Conservation (phyloP, 2,797 vertebrate species). For the Pipistrellus nathusii region DNA sequence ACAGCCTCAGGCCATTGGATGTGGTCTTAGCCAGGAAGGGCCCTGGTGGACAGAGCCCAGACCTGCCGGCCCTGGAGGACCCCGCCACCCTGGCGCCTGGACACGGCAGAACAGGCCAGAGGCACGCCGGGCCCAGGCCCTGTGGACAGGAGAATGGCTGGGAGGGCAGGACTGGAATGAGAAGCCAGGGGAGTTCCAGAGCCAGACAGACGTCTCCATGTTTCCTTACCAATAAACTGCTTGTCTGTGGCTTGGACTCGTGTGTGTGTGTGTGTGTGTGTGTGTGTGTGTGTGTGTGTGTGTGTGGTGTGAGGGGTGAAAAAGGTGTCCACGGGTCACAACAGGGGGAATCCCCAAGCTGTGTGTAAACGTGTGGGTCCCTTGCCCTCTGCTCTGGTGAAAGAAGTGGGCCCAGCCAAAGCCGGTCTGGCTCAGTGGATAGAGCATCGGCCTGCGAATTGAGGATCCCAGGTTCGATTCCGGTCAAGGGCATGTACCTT, state of each 20-base stretch:
- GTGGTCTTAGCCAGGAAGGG: not conserved
- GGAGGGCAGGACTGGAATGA: not conserved
- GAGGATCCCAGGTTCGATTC: too few species aligned
- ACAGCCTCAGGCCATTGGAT: not conserved
- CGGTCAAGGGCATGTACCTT: too few species aligned
- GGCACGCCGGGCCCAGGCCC: not conserved
- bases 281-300: not conserved
- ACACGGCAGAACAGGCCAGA: not conserved
- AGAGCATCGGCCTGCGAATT: too few species aligned
- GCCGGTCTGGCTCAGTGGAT: too few species aligned
- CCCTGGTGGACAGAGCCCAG: not conserved
- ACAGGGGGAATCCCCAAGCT: not conserved
- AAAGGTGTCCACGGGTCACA: not conserved
- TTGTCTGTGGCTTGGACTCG: slow-evolving; percentile 40
- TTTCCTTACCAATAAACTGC: slow-evolving; percentile 74
- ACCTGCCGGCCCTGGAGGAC: not conserved
- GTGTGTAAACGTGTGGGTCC: not conserved
- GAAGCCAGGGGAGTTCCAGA: not conserved
- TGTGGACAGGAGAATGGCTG: not conserved
- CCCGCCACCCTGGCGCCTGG: not conserved
- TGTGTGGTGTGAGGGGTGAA: not conserved
- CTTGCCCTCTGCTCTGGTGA: not conserved
- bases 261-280: not conserved
- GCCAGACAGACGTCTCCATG: not conserved
- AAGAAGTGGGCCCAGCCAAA: not conserved